Base-by-base conservation (phyloP, 2,797 vertebrate species). In the Uromys caudimaculatus region DNA sequence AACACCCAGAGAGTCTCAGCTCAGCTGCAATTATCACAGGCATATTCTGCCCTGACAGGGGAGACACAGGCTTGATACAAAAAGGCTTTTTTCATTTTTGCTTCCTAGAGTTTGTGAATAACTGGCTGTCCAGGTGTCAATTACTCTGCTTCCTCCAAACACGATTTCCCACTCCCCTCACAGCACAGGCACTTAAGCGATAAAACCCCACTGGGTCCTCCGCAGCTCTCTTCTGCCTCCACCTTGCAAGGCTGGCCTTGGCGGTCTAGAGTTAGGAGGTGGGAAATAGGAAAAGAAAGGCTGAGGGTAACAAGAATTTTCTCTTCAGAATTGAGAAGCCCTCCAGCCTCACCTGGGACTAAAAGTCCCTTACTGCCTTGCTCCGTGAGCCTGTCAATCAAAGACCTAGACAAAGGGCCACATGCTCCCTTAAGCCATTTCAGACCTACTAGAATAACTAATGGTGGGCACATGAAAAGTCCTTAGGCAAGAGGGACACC, bases 91-190 rank as follows among this genome's bases (percentile, higher is more conserved):
- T 94, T 95, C 92, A 92, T 95, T 96, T 96, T 78, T 91, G 44
- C 75, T 95, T 92, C 90, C 75, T 79, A 79, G 77, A 95, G 93
- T 95, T 94, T 89, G 83, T 88, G 95, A 93, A 88, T 95, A 96
- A 87, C 95, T 60, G 89, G 92, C 91, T 96, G 87, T 85, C 90
- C 95, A 93, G 83, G 94, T 91, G 95, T 95, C 96, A 96, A 93
- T 94, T 93, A 91, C 83, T 97, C 79, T 24, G 62, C 69, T 84
- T 86, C 52, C 93, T 95, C 87, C 71, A 47, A 90, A 85, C 52
- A 47, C 19, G 79, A 73, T 93, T 58, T n/a, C 88, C 62, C 50
- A 14, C 47, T n/a, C 12, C 0, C n/a, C 17, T 56, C 21, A 0
- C 4, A 88, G 84, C 60, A 91, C 14, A 64, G 85, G 81, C 81